Conservation (phyloP, 2,113 vertebrate species). For the Erpornis zantholeuca region DNA sequence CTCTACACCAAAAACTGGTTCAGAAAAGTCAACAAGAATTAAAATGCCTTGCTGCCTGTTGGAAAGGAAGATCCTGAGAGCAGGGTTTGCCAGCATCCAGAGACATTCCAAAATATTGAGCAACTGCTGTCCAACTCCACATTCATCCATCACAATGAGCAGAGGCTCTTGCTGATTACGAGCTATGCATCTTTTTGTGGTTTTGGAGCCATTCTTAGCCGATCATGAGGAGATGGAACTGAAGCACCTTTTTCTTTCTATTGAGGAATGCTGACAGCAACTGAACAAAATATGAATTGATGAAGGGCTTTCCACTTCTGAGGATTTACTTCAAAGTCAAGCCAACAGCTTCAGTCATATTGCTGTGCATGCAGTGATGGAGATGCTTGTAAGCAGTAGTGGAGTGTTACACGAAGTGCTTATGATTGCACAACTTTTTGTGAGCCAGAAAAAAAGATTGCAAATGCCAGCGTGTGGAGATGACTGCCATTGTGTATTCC, state of each 20-base stretch:
- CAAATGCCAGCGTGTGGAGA: neutral
- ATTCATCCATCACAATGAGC: neutral
- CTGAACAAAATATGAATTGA: neutral
- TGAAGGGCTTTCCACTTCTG: neutral
- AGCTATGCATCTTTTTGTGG: neutral
- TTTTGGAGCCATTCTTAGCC: neutral
- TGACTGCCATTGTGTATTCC: neutral
- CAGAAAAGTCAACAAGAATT: neutral
- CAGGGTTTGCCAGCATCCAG: neutral
- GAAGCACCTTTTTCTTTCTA: neutral
- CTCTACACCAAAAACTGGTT: neutral
- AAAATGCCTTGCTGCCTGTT: neutral
- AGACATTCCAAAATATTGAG: neutral
- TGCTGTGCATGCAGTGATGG: neutral
- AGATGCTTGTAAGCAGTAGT: neutral
- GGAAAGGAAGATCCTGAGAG: neutral
- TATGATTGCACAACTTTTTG: neutral
- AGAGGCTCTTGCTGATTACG: neutral
- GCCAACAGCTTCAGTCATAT: neutral
- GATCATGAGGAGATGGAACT: neutral
- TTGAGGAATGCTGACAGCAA: neutral
- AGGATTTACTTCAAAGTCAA: neutral
- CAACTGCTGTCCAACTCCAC: neutral
- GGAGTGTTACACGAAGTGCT: neutral
- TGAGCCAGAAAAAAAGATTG: slow-evolving; percentile 3